Evolutionary conservation across 2,888 invertebrate genomes (phyloP), one percentile per base, ranked within the genome.

Genomic region (Ischnus inquisitorius): DNA sequence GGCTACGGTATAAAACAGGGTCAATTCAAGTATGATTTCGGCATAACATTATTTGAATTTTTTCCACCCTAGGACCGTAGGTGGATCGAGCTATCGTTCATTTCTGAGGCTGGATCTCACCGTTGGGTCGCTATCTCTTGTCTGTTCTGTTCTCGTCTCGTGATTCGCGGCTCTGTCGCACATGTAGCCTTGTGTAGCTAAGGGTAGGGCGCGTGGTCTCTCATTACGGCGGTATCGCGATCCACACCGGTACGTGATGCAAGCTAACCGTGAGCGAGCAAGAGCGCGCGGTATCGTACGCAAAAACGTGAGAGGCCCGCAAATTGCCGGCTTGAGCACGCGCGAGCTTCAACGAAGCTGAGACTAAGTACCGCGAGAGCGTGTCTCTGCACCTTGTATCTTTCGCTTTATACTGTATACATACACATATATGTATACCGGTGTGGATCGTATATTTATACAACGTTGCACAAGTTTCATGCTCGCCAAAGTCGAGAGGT

Each of bases 241-340:
- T 91, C 89, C 90, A 86, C 76, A 77, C 74, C 51, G 77, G 84
- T 88, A 88, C 83, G 83, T 83, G 83, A 83, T 80, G 67, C 77
- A 22, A 77, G 68, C 51, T 67, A 46, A 65, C 43, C 34, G 62
- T 77, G 86, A 67, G 74, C 82, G 84, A 83, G 83, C 71, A 60
- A 75, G 71, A 85, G 82, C 87, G 88, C 88, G 87, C 57, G 57
- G 57, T 25, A 87, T 81, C 85, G 82, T 88, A 90, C 90, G 89
- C 88, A 92, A 91, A 91, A 92, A 92, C 91, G 91, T 92, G 91
- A 91, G 90, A 88, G 86, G 90, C 89, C 87, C 90, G 88, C 90
- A 91, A 92, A 92, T 92, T 90, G 89, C 88, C 88, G 88, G 87
- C 88, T 92, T 90, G 88, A 88, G 86, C 87, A 85, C 84, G 87